Conservation (phyloP, 2,797 vertebrate species). For the Gymnoscopelus microlampas region DNA sequence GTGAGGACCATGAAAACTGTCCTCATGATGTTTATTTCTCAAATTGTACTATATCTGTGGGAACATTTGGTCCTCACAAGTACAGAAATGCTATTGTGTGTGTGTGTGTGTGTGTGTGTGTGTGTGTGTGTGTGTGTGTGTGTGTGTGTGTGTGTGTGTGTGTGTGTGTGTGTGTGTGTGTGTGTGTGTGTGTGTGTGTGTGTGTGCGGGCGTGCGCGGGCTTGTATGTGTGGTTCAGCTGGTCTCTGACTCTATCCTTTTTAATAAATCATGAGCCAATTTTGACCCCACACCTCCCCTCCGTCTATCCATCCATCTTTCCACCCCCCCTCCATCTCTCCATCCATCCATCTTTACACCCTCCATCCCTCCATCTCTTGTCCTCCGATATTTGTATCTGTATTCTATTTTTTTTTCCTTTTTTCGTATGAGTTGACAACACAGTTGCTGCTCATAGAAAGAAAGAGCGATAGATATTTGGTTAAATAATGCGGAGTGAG, state of each 20-base stretch:
- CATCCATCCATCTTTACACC: conserved; percentile 15
- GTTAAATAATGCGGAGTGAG: neutral
- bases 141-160: too few relatives aligned
- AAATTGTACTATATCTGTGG: too few relatives aligned
- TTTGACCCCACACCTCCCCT: conserved; percentile 57
- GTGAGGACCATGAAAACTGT: too few relatives aligned
- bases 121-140: too few relatives aligned
- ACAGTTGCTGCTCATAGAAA: neutral
- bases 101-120: conserved; percentile 20
- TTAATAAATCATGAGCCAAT: conserved; percentile 90
- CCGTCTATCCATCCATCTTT: conserved; percentile 3
- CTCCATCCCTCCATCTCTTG: conserved; percentile 17
- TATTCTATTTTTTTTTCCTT: neutral
- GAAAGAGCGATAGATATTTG: neutral
- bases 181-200: too few relatives aligned
- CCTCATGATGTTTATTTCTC: too few relatives aligned
- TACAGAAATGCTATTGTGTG: too few relatives aligned
- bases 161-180: too few relatives aligned
- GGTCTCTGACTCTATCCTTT: conserved; percentile 83
- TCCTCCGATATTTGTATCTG: neutral
- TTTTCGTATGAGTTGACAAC: conserved; percentile 30
- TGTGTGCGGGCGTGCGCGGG: too few relatives aligned
- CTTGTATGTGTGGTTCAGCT: conserved; percentile 82
- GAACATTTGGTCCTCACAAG: too few relatives aligned
- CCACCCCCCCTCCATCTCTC: conserved; percentile 35